A percentile compares a stretch with the other conserved stretches of the same genome.
These are phyloP conservation scores for Acanthochromis polyacanthus DNA, from an alignment of 2,113 vertebrate species.

Conservation along the genomic window DNA sequence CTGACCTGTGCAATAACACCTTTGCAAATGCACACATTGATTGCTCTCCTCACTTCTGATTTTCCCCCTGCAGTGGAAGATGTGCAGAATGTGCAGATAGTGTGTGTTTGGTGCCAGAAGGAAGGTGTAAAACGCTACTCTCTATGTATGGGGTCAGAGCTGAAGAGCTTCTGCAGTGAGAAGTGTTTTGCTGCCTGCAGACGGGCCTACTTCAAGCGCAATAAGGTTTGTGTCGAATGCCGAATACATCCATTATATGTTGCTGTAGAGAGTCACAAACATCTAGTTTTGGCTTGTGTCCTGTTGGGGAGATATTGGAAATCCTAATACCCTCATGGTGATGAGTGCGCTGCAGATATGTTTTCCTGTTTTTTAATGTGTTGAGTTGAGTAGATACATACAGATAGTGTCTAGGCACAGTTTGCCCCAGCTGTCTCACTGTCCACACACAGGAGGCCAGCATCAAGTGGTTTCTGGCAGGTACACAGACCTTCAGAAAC, in stretches of 20 bases:
- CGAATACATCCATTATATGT: not conserved
- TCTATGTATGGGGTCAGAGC: constrained; percentile 98
- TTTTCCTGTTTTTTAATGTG: constrained; percentile 6
- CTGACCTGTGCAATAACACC: not conserved
- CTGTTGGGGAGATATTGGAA: not conserved
- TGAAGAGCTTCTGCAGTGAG: constrained; percentile 99
- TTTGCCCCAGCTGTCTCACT: constrained; percentile 18
- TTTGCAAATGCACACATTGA: constrained; percentile 8
- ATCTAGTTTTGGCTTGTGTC: not conserved
- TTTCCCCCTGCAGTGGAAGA: constrained; percentile 88
- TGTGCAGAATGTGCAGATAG: constrained; percentile 97
- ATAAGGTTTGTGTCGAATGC: constrained; percentile 89
- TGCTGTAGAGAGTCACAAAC: not conserved
- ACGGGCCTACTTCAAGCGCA: constrained; percentile 99
- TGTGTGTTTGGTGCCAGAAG: constrained; percentile 99
- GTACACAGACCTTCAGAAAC: constrained; percentile 59
- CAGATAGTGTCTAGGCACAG: constrained; percentile 2
- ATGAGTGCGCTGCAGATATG: not conserved
- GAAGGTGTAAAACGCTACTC: constrained; percentile 98
- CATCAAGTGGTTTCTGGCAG: constrained; percentile 48
- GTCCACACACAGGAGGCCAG: not conserved
- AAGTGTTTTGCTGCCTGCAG: constrained; percentile 99
- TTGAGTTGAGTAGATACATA: not conserved
- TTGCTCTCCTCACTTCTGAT: constrained; percentile 1
- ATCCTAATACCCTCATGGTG: not conserved